A percentile compares a stretch with the other conserved stretches of the same genome.
These are phyloP conservation scores for Euplexia lucipara DNA, from an alignment of 2,888 invertebrate species.

Conservation along the genomic window DNA sequence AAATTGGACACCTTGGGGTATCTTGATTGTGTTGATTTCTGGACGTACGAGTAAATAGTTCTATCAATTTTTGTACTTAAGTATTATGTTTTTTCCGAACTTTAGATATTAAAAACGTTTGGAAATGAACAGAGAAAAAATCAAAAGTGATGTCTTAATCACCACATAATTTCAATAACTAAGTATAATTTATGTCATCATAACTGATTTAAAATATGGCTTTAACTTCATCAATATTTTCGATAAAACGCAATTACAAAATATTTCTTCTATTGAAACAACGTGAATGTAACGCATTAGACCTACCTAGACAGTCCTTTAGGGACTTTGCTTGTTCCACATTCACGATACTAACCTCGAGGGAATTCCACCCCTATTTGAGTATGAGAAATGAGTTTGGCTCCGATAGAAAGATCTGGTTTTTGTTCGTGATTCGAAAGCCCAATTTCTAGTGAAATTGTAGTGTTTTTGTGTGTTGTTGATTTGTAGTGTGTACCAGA, in stretches of 20 bases:
- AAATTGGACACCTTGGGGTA: too few relatives aligned
- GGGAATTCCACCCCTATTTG: conserved; percentile 43
- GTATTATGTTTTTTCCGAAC: too few relatives aligned
- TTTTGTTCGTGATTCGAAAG: conserved; percentile 25
- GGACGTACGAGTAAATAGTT: too few relatives aligned
- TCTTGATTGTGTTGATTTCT: too few relatives aligned
- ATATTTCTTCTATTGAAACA: conserved; percentile 19
- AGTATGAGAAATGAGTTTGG: conserved; percentile 42
- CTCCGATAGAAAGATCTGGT: conserved; percentile 19
- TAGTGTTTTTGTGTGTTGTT: neutral
- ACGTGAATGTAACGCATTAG: conserved; percentile 19
- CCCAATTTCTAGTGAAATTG: conserved; percentile 7
- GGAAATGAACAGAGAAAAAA: too few relatives aligned
- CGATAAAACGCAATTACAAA: neutral
- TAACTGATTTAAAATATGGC: too few relatives aligned
- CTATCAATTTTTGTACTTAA: too few relatives aligned
- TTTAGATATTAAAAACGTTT: too few relatives aligned
- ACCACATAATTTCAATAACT: too few relatives aligned
- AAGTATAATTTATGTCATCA: too few relatives aligned
- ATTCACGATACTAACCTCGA: conserved; percentile 34
- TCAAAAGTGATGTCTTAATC: too few relatives aligned
- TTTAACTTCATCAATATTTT: neutral
- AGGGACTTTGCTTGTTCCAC: conserved; percentile 23
- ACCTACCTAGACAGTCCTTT: conserved; percentile 1
- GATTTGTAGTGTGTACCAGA: neutral